A percentile compares a stretch with the other conserved stretches of the same genome.
phyloP scores from a whole-genome alignment of 2,113 vertebrate genomes.

The Bubo blakistoni region DNA sequence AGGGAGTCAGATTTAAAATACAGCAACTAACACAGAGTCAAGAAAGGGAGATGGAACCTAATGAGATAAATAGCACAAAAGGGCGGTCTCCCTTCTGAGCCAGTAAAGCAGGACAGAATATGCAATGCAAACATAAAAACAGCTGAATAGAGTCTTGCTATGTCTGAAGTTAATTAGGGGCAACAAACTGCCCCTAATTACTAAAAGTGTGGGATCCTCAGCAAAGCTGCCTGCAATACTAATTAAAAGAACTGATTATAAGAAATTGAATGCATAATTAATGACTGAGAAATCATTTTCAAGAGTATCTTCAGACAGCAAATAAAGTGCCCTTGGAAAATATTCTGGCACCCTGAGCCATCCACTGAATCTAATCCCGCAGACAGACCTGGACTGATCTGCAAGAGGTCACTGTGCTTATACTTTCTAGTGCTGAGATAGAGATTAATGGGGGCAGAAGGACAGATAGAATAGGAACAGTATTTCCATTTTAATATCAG shows the following conservation, averaged over 20 bases:
- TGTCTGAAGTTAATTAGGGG: constrained; percentile 55
- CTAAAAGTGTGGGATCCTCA: constrained; percentile 19
- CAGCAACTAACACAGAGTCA: not conserved
- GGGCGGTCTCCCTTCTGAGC: not conserved
- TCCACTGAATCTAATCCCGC: not conserved
- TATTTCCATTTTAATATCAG: not conserved
- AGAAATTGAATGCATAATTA: constrained; percentile 56
- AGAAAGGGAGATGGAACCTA: not conserved
- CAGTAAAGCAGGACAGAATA: constrained; percentile 17
- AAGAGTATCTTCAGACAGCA: constrained; percentile 23
- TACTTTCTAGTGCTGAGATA: not conserved
- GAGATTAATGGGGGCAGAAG: not conserved
- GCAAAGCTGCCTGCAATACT: constrained; percentile 31
- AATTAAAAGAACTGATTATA: constrained; percentile 53
- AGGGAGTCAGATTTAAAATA: not conserved
- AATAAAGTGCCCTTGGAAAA: constrained; percentile 38
- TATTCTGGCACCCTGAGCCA: not conserved
- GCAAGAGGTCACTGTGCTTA: not conserved
- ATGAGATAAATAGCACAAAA: not conserved
- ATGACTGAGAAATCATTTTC: constrained; percentile 28
- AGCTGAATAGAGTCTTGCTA: not conserved
- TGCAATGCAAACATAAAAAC: constrained; percentile 6
- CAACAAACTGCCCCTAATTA: constrained; percentile 51
- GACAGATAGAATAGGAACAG: not conserved
- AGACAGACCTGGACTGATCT: not conserved